Conservation (phyloP, 2,113 vertebrate species). For the Anolis sagrei region DNA sequence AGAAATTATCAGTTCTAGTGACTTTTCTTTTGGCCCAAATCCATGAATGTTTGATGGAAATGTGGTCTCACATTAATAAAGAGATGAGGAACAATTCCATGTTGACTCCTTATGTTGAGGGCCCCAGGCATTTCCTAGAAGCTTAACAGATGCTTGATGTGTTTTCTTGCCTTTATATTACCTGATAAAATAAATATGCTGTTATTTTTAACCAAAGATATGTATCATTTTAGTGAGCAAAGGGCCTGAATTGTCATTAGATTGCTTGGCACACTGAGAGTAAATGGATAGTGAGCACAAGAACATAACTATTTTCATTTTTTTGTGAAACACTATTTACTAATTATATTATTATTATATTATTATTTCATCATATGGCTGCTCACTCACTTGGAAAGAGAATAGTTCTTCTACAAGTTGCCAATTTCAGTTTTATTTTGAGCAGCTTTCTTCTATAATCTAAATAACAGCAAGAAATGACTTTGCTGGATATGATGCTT, state of each 20-base stretch:
- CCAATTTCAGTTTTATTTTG: slow-evolving; percentile 43
- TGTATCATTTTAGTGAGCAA: slow-evolving; percentile 56
- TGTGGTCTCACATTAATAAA: not conserved
- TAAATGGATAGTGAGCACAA: slow-evolving; percentile 47
- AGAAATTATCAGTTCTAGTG: not conserved
- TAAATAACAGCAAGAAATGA: slow-evolving; percentile 4
- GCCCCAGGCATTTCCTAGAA: slow-evolving; percentile 22
- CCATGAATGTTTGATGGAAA: too few relatives aligned
- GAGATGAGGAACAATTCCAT: not conserved
- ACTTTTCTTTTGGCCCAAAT: not conserved
- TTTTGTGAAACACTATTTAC: slow-evolving; percentile 4
- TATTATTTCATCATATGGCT: slow-evolving; percentile 30
- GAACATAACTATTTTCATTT: slow-evolving; percentile 46
- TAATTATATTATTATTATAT: slow-evolving; percentile 15
- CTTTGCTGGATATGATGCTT: not conserved
- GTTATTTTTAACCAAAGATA: slow-evolving; percentile 47
- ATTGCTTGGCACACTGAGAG: slow-evolving; percentile 51
- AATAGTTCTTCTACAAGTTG: slow-evolving; percentile 41
- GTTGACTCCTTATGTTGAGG: not conserved
- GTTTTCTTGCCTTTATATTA: slow-evolving; percentile 36
- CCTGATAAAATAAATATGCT: slow-evolving; percentile 16
- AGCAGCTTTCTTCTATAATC: slow-evolving; percentile 29
- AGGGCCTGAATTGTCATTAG: slow-evolving; percentile 60
- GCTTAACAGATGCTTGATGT: slow-evolving; percentile 35
- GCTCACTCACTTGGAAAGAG: slow-evolving; percentile 22